Evolutionary conservation across 2,888 invertebrate genomes (phyloP).

Genomic region (Eueremaeus valkanovi): DNA sequence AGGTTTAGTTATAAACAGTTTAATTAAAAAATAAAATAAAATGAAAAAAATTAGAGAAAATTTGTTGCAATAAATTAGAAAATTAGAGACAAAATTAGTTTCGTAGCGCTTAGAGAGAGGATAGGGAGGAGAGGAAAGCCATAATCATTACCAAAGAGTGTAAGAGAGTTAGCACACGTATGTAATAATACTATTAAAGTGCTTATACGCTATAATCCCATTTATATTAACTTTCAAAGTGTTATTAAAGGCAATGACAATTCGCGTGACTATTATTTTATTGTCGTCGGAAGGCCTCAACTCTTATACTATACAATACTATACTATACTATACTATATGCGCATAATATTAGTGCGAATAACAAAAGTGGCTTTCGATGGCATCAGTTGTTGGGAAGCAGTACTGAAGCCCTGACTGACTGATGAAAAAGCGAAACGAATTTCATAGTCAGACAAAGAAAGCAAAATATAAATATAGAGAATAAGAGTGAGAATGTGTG

Average conservation of each 20-base stretch:
- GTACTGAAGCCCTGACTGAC: slow-evolving; percentile 3
- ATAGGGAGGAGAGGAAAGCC: too few species aligned
- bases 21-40: background rate
- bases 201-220: slow-evolving; percentile 24
- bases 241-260: slow-evolving; percentile 26
- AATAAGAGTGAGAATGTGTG: background rate
- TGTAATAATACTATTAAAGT: background rate
- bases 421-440: slow-evolving; percentile 29
- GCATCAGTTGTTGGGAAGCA: background rate
- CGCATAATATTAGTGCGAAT: too few species aligned
- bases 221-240: slow-evolving; percentile 37
- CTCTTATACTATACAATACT: slow-evolving; percentile 4
- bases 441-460: slow-evolving; percentile 15
- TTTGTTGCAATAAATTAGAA: background rate
- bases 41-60: background rate
- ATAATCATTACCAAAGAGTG: background rate
- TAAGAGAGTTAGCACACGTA: background rate
- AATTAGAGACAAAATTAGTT: background rate
- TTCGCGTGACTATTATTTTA: slow-evolving; percentile 17
- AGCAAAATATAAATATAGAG: slow-evolving; percentile 29
- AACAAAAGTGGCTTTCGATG: slow-evolving; percentile 18
- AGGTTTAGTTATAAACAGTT: too few species aligned
- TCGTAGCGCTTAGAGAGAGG: background rate
- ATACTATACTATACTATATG: too few species aligned
- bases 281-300: slow-evolving; percentile 18